phyloP scores from a whole-genome alignment of 2,113 vertebrate species.

The Scytalopus superciliaris region DNA sequence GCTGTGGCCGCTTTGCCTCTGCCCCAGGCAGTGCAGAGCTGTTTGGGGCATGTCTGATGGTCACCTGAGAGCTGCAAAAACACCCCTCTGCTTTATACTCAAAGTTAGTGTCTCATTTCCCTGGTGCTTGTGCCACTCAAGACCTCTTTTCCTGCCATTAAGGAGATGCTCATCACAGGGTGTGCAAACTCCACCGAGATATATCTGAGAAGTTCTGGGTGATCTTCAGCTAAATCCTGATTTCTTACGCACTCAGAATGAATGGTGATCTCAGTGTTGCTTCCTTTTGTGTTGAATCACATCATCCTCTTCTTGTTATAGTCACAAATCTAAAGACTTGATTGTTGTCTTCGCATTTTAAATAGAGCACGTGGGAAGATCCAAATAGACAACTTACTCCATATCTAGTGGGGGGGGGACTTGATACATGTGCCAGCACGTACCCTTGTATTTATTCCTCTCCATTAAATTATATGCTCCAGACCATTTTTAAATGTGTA shows the following conservation, averaged over 20 bases:
- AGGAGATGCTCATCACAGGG: background rate
- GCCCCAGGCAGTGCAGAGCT: background rate
- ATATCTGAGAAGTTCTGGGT: background rate
- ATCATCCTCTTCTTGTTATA: background rate
- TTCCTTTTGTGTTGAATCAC: background rate
- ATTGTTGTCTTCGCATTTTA: background rate
- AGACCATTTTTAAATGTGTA: background rate
- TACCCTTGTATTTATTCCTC: background rate
- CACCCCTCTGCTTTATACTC: background rate
- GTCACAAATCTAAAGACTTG: background rate
- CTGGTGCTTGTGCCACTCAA: background rate
- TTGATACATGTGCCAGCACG: background rate
- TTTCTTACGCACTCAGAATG: background rate
- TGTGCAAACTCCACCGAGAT: background rate
- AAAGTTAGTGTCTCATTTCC: background rate
- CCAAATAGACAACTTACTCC: background rate
- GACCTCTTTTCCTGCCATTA: background rate
- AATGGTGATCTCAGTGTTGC: background rate
- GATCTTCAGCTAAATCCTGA: background rate
- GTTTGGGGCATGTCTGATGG: fast-evolving
- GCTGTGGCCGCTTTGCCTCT: background rate
- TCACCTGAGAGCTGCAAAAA: background rate
- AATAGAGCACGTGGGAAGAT: background rate
- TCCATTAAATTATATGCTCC: background rate
- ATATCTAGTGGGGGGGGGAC: background rate